phyloP scores from a whole-genome alignment of 2,888 invertebrate genomes.

The Tetranychus piercei region DNA sequence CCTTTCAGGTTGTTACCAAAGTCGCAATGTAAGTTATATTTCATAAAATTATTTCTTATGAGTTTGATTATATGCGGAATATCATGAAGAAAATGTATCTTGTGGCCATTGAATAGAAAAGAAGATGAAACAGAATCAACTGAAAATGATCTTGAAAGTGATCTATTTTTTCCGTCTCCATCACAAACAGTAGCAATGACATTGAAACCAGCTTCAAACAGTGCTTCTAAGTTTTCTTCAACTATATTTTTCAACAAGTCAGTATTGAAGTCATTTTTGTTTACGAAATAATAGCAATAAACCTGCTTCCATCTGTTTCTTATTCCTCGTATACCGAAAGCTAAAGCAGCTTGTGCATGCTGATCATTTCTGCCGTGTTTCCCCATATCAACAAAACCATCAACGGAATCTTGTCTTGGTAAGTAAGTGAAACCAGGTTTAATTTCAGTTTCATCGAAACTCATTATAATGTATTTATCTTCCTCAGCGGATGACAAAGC shows the following conservation, averaged over 20 bases:
- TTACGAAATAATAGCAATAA: not conserved
- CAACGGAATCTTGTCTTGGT: not conserved
- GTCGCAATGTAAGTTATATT: not conserved
- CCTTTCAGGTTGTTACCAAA: not conserved
- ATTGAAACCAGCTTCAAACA: not conserved
- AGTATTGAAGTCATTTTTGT: not conserved
- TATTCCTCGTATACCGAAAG: not conserved
- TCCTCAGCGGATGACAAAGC: too few species aligned
- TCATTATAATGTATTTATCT: not conserved
- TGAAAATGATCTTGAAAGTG: not conserved
- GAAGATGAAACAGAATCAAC: not conserved
- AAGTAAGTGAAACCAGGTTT: not conserved
- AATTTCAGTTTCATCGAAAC: not conserved
- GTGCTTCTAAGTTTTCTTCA: not conserved
- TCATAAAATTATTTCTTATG: not conserved
- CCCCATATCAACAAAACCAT: not conserved
- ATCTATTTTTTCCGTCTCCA: not conserved
- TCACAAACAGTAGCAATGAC: not conserved
- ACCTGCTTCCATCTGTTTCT: not conserved
- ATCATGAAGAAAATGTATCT: not conserved
- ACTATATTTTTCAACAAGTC: not conserved
- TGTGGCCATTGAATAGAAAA: not conserved
- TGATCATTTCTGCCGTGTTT: not conserved
- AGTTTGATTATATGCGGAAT: not conserved
- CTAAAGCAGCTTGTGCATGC: not conserved